Base-by-base conservation (phyloP, 1,140 invertebrate genomes). In the Drosophila santomea region DNA sequence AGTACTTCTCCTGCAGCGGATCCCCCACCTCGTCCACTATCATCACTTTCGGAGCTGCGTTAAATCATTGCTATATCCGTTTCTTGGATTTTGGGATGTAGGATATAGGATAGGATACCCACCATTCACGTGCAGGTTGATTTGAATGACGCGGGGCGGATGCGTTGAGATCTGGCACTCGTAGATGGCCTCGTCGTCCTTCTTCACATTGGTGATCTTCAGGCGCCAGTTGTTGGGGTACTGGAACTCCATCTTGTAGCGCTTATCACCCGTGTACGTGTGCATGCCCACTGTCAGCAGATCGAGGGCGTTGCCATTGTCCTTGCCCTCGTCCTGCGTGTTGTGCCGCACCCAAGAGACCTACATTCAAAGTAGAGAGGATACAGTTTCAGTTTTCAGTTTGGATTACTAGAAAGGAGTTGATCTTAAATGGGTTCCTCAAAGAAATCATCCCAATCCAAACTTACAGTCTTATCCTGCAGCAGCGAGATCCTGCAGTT, bases 401-500 rank as follows among this genome's bases (percentile, higher is more conserved):
- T 0, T 4, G 4, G 4, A 25, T 5, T 32, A 32, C 8, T 32
- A 32, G 2, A 32, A 32, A 32, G 32, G 32, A 10, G 2, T 32
- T 32, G 28, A 32, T 1, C 28, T 7, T 10, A 32, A 32, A 32
- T 32, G 28, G 28, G 1, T 1, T 10, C 28, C 28, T 8, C 28
- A 3, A 10, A 32, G 4, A 10, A 32, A 32, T 10, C 32, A 25
- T 25, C 25, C 25, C 4, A 4, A 25, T 96, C 95, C 95, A n/a
- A 50, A 15, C 96, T 95, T 91, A 97, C 97, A 92, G 96, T 97
- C 94, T 97, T 97, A 93, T 97, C 96, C 88, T 96, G 96, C 17
- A 97, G 93, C 62, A 97, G 93, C 74, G 96, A 96, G 85, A 97
- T 96, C 84, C 95, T 95, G 92, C 97, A 97, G 92, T 97, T 96